Percentiles rank a stretch among this genome's conserved stretches.
These are phyloP conservation scores for Diarsia rubi DNA, from an alignment of 2,888 invertebrate genomes.

Conservation along the genomic window DNA sequence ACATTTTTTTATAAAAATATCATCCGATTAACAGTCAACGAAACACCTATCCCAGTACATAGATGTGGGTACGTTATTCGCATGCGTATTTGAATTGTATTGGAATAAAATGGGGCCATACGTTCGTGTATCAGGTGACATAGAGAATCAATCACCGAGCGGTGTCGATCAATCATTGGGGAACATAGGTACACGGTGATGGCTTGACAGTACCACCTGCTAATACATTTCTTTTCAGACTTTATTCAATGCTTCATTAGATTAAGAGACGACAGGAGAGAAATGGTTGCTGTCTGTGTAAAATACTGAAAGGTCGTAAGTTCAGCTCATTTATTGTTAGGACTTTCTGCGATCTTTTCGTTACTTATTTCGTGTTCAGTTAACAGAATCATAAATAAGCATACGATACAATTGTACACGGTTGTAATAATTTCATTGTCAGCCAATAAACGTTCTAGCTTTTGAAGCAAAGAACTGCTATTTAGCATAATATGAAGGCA, in stretches of 20 bases:
- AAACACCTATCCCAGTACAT: not conserved
- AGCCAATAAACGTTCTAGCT: slow-evolving; percentile 7
- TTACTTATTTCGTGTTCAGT: slow-evolving; percentile 15
- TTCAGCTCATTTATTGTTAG: slow-evolving; percentile 18
- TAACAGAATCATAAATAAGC: slow-evolving; percentile 11
- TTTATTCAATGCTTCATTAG: slow-evolving; percentile 49
- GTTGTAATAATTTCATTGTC: not conserved
- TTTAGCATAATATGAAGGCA: slow-evolving; percentile 41
- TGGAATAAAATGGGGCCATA: slow-evolving; percentile 68
- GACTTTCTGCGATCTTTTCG: slow-evolving; percentile 8
- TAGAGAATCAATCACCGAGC: slow-evolving; percentile 62
- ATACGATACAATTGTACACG: not conserved
- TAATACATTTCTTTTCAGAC: slow-evolving; percentile 44
- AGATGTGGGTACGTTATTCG: slow-evolving; percentile 21
- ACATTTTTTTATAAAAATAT: slow-evolving; percentile 21
- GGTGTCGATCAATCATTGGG: slow-evolving; percentile 77
- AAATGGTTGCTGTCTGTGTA: slow-evolving; percentile 23
- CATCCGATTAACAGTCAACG: not conserved
- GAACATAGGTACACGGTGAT: slow-evolving; percentile 57
- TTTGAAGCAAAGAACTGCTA: slow-evolving; percentile 11
- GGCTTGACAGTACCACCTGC: slow-evolving; percentile 45
- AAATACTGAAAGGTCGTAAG: slow-evolving; percentile 27
- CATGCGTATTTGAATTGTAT: slow-evolving; percentile 56
- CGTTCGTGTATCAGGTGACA: slow-evolving; percentile 74
- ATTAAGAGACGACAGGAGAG: slow-evolving; percentile 37